Conservation (phyloP, 2,797 vertebrate genomes). For the Capromys pilorides region DNA sequence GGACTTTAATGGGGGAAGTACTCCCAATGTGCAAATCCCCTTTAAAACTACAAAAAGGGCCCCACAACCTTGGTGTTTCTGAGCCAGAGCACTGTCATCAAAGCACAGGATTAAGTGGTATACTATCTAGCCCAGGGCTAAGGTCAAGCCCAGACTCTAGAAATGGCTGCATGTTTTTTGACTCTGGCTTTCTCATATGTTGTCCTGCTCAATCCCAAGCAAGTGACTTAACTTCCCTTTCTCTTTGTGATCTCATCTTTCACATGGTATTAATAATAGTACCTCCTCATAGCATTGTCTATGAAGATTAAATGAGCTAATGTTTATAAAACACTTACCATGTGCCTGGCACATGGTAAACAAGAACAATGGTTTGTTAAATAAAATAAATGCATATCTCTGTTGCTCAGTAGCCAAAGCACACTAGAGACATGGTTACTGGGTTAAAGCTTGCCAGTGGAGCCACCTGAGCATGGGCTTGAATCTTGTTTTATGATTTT, state of each 20-base stretch:
- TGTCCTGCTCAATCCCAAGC: background rate
- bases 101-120: background rate
- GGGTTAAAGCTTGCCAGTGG: background rate
- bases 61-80: constrained; percentile 10
- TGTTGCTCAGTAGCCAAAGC: constrained; percentile 1
- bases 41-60: background rate
- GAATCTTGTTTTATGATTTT: background rate
- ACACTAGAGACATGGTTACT: background rate
- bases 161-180: background rate
- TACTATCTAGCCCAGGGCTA: background rate
- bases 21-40: background rate
- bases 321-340: constrained; percentile 56
- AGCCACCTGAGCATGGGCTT: background rate
- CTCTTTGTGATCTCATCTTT: constrained; percentile 7
- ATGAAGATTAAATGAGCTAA: constrained; percentile 22
- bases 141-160: constrained; percentile 22
- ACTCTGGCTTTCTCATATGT: constrained; percentile 15
- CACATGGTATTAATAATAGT: constrained; percentile 18
- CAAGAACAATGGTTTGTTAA: constrained; percentile 15
- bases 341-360: background rate
- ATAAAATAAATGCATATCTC: constrained; percentile 38
- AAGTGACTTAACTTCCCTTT: constrained; percentile 21
- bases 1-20: background rate
- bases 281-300: constrained; percentile 23
- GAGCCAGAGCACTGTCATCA: constrained; percentile 12